Conservation (phyloP, 2,888 invertebrate species). For the Drosophila prostipennis region DNA sequence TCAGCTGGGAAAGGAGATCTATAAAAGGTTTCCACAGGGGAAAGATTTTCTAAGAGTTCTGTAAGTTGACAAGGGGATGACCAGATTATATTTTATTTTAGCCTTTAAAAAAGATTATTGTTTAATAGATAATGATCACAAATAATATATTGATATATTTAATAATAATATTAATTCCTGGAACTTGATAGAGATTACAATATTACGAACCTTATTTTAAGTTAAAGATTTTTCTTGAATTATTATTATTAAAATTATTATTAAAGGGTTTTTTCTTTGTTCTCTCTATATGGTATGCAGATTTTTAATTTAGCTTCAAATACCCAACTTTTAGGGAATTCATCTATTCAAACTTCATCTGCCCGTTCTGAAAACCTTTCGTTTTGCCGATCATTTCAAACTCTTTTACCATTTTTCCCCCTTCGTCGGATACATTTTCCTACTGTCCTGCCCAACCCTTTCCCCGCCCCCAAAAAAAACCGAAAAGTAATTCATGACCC, state of each 20-base stretch:
- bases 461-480: neutral
- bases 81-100: neutral
- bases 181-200: no score
- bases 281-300: no score
- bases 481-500: constrained; percentile 49
- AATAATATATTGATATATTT: no score
- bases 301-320: neutral
- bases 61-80: neutral
- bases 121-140: neutral
- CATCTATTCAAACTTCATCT: neutral
- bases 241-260: no score
- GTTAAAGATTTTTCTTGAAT: no score
- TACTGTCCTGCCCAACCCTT: constrained; percentile 11
- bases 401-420: constrained; percentile 10
- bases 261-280: no score
- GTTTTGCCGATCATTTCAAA: neutral
- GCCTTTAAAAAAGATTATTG: neutral
- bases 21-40: neutral
- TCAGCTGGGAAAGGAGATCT: neutral
- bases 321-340: neutral
- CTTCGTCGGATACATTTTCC: neutral
- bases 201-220: no score
- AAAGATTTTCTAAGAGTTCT: neutral
- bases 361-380: neutral
- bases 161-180: no score